Evolutionary conservation across 53 echinoderm and acorn worm species (phyloP).

Genomic region (Pentamera pediparva): DNA sequence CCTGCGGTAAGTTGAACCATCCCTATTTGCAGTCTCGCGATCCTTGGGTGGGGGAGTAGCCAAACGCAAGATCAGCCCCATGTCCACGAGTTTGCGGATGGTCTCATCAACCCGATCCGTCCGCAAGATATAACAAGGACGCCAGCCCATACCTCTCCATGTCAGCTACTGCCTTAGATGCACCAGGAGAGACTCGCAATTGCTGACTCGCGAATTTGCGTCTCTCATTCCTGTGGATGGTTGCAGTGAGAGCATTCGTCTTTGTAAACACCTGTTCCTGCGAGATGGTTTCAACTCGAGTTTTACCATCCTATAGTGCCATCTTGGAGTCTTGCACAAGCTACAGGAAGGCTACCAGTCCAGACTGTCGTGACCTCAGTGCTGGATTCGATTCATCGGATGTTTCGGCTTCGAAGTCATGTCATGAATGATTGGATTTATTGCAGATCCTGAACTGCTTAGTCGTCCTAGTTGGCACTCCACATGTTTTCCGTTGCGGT

Average conservation of each 20-base stretch:
- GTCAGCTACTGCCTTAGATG: slow-evolving; percentile 27
- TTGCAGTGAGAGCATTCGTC: slow-evolving; percentile 40
- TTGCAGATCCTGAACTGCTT: background rate
- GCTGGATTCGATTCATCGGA: background rate
- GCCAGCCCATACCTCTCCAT: slow-evolving; percentile 35
- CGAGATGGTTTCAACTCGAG: background rate
- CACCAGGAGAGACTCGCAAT: slow-evolving; percentile 11
- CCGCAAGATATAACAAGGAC: too few relatives aligned
- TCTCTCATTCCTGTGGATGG: slow-evolving; percentile 30
- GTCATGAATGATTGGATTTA: background rate
- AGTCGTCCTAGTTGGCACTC: background rate
- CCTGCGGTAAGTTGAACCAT: slow-evolving; percentile 29
- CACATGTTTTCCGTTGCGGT: background rate
- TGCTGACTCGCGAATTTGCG: slow-evolving; percentile 8
- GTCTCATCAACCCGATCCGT: slow-evolving; percentile 27
- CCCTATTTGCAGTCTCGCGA: slow-evolving; percentile 23
- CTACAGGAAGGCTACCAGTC: background rate
- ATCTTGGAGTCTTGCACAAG: background rate
- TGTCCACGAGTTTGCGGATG: slow-evolving; percentile 36
- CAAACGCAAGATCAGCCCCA: slow-evolving; percentile 38
- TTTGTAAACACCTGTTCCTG: too few relatives aligned
- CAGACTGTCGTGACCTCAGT: slow-evolving; percentile 2
- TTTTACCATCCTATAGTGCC: background rate
- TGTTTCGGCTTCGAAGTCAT: background rate
- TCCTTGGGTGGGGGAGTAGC: too few relatives aligned